Conservation (phyloP, 1,140 invertebrate species). For the Zaprionus kolodkinae region DNA sequence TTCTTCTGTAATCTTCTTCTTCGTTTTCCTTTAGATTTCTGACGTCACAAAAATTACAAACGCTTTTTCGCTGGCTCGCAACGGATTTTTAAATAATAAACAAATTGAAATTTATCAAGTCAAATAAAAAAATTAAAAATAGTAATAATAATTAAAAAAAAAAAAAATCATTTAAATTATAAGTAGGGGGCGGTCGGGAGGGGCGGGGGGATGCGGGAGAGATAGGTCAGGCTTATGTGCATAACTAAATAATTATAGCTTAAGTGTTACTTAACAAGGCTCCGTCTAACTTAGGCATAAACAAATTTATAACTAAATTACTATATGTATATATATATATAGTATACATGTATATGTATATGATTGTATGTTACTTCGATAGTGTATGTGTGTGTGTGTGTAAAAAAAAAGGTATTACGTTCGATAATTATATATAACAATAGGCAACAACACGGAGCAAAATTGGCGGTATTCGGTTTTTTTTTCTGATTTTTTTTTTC, state of each 20-base stretch:
- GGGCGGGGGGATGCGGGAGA: neutral
- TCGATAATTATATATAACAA: constrained; percentile 69
- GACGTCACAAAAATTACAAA: constrained; percentile 80
- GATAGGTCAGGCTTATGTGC: constrained; percentile 1
- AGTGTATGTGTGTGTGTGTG: neutral
- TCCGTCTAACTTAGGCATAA: constrained; percentile 42
- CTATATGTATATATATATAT: constrained; percentile 7
- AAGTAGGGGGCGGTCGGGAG: neutral
- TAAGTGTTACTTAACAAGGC: constrained; percentile 46
- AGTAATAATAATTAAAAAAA: constrained; percentile 8
- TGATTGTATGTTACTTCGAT: constrained; percentile 8
- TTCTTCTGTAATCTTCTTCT: constrained; percentile 35
- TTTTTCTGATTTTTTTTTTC: neutral
- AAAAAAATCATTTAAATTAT: constrained; percentile 10
- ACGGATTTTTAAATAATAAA: constrained; percentile 78
- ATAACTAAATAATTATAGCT: constrained; percentile 55
- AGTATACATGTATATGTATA: constrained; percentile 8
- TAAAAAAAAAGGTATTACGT: constrained; percentile 17
- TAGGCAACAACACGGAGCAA: constrained; percentile 80
- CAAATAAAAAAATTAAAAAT: constrained; percentile 16
- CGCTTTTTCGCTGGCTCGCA: constrained; percentile 66
- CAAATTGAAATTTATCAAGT: constrained; percentile 20
- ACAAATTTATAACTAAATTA: constrained; percentile 24
- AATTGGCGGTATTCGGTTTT: constrained; percentile 38
- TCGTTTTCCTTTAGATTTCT: constrained; percentile 71